Conservation (phyloP, 2,797 vertebrate species). For the Lophotriccus pileatus region DNA sequence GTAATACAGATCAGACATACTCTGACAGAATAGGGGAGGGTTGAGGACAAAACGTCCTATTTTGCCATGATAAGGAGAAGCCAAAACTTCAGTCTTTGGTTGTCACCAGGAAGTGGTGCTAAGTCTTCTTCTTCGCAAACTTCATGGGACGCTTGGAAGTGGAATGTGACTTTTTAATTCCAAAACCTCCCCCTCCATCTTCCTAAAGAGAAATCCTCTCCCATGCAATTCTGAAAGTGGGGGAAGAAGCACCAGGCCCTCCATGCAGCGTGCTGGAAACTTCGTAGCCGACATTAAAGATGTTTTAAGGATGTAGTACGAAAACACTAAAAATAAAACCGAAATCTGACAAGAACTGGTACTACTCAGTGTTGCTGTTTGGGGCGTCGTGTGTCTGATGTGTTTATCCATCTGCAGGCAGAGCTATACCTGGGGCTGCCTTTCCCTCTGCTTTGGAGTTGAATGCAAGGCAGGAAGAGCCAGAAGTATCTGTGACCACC, state of each 20-base stretch:
- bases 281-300: background rate
- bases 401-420: background rate
- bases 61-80: background rate
- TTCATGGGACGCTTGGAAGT: background rate
- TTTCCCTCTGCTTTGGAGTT: background rate
- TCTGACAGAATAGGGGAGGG: background rate
- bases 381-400: background rate
- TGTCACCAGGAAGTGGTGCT: background rate
- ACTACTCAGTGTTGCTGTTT: background rate
- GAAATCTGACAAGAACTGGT: background rate
- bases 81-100: background rate
- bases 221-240: background rate
- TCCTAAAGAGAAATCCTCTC: background rate
- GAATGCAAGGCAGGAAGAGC: background rate
- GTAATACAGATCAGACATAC: background rate
- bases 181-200: background rate
- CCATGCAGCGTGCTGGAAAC: background rate
- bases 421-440: background rate
- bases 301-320: background rate
- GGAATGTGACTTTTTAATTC: background rate
- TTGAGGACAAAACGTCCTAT: background rate
- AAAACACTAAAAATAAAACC: background rate
- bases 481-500: rapidly evolving
- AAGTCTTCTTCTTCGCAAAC: background rate
- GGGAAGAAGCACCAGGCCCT: background rate